Base-by-base conservation (phyloP, 2,797 vertebrate genomes). In the Melanotaenia nigrans region DNA sequence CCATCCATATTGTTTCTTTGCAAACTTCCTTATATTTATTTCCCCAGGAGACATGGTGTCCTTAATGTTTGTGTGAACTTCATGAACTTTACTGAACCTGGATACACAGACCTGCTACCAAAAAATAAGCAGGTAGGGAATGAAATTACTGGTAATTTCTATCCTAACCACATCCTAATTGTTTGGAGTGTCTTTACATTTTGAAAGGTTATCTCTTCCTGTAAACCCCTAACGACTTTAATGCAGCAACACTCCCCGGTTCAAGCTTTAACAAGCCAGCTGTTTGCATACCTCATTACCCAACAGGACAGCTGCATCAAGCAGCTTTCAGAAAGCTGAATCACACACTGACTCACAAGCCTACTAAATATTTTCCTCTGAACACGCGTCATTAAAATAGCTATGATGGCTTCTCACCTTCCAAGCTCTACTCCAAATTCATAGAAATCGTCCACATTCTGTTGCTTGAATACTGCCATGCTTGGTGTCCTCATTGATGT, bases 391-490 rank as follows among this genome's bases (percentile, higher is more conserved):
- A 4, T 30, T 9, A 54, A 45, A 51, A 47, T 18, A 55, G 9
- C 24, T 66, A 36, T 9, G 18, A 54, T 20, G 60, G 49, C 63
- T 55, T 78, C 95, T 95, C 87, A 98, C 98, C 96, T 99, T 83
- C 98, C 98, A 28, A 99, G 94, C 58, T 96, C 95, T 85, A 97
- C 95, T 68, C 94, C 95, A 8, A 98, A 94, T 84, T 97, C 96
- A 5, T 99, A 99, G 82, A 96, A 89, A 1, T 99, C 97, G 56
- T 98, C 97, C 81, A 99, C 96, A 85, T 95, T 96, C 90, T 98
- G 95, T 86, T 99, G 96, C 81, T 98, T 99, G 92, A 99, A 99
- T 42, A 93, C 90, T 69, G 96, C 97, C 98, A 99, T 99, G 62
- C 90, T 89, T 57, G 89, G 92, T 84, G 87, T 96, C 95, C 85